phyloP scores from a whole-genome alignment of 2,888 invertebrate species.

The Campoletis raptor region DNA sequence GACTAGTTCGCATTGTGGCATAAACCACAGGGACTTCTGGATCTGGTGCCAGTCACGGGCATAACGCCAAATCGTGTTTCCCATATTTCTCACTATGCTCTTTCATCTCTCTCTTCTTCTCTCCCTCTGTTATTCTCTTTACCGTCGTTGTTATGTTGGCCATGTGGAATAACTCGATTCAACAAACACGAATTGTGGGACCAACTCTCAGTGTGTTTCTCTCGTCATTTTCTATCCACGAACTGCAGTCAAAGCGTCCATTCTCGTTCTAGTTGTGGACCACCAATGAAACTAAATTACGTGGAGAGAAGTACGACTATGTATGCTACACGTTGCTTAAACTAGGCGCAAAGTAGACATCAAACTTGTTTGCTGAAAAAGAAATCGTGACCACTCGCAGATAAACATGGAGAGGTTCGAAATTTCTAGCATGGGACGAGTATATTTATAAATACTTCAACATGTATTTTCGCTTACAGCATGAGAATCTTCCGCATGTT shows the following conservation, averaged over 20 bases:
- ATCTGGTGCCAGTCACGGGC: constrained; percentile 62
- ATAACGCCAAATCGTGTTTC: constrained; percentile 67
- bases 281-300: constrained; percentile 76
- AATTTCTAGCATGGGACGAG: background rate
- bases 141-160: constrained; percentile 36
- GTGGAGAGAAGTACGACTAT: constrained; percentile 43
- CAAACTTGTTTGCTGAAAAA: constrained; percentile 61
- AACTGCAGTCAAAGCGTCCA: constrained; percentile 57
- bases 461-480: constrained; percentile 7
- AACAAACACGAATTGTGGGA: constrained; percentile 62
- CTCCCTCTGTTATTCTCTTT: constrained; percentile 23
- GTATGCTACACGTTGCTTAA: constrained; percentile 50
- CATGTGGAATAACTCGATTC: constrained; percentile 67
- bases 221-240: constrained; percentile 50
- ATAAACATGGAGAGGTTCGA: background rate
- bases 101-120: background rate
- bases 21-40: constrained; percentile 64
- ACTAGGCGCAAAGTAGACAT: constrained; percentile 75
- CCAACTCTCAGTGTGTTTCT: constrained; percentile 61
- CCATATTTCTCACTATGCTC: constrained; percentile 36
- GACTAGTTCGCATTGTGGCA: constrained; percentile 52
- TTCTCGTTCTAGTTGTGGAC: constrained; percentile 38
- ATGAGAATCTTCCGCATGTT: constrained; percentile 17
- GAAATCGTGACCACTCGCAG: constrained; percentile 16
- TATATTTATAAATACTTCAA: constrained; percentile 22